Evolutionary conservation across 2,888 invertebrate species (phyloP), one percentile per base, ranked within the genome.

Genomic region (Eupithecia pulchellata): DNA sequence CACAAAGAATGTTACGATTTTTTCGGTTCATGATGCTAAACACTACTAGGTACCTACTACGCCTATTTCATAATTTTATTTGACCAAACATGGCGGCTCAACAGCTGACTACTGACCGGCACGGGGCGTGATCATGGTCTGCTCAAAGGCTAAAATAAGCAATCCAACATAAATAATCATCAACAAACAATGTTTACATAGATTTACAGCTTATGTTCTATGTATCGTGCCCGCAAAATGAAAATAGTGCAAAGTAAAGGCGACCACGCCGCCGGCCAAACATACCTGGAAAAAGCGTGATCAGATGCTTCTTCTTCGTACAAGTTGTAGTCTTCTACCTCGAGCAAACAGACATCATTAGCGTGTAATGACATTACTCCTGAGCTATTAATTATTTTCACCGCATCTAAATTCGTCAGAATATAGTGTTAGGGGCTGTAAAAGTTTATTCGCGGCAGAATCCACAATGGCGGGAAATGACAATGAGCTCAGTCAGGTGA

Each of bases 401-500:
- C 82, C 81, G 86, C 91, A 91, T 91, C 79, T 84, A 91, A 86
- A 84, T 78, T 65, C 36, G 76, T 81, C 74, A 72, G 73, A 81
- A 77, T 80, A 84, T 86, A 85, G 82, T 81, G 78, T 75, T 81
- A 82, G 72, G n/a, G 13, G 32, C 34, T 61, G 76, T 66, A 79
- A 82, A 84, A 84, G 75, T 86, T 86, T 82, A 84, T 85, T 69
- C 75, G 73, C 77, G 75, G 85, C 87, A 89, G 89, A 84, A 87
- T 84, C 91, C 92, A 94, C 94, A 94, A 94, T 94, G 94, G 94
- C 94, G 94, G 94, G 94, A 94, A 94, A 94, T 93, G 94, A 94
- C 94, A 94, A 94, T 92, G 93, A 92, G 90, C 84, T 84, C 91
- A 85, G 93, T 94, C 94, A 94, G 94, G 93, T 94, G 94, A 94